A percentile compares a stretch with the other conserved stretches of the same genome.
phyloP scores from a whole-genome alignment of 2,888 invertebrate genomes.

The Diaperis boleti region DNA sequence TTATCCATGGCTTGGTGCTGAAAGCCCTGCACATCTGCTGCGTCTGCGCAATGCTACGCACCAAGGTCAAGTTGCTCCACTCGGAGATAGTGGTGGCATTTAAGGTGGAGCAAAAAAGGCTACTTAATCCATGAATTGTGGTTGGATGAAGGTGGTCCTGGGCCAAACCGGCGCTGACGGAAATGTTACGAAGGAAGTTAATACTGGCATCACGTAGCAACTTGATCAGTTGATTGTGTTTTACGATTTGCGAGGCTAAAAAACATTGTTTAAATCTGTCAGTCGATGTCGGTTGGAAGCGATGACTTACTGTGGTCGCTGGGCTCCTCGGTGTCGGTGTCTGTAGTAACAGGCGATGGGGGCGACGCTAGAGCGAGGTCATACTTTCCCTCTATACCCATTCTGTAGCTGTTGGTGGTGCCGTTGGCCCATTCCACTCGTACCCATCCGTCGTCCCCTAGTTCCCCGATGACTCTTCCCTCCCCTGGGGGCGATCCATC shows the following conservation, averaged over 20 bases:
- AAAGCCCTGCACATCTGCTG: constrained; percentile 75
- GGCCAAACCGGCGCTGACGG: constrained; percentile 77
- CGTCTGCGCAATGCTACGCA: constrained; percentile 76
- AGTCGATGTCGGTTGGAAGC: neutral
- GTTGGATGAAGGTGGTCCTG: constrained; percentile 73
- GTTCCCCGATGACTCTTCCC: constrained; percentile 93
- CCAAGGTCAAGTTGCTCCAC: constrained; percentile 82
- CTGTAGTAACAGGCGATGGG: constrained; percentile 82
- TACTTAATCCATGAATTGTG: constrained; percentile 68
- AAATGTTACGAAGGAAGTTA: constrained; percentile 74
- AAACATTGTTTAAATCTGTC: constrained; percentile 22
- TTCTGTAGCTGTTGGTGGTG: constrained; percentile 94
- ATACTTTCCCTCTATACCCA: constrained; percentile 97
- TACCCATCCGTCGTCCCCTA: constrained; percentile 91
- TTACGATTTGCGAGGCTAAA: constrained; percentile 59
- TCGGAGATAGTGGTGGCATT: constrained; percentile 67
- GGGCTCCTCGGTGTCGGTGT: constrained; percentile 71
- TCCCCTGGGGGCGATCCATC: constrained; percentile 92
- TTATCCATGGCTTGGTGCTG: constrained; percentile 80
- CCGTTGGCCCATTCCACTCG: constrained; percentile 96
- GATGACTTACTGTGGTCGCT: constrained; percentile 67
- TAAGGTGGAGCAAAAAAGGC: constrained; percentile 67
- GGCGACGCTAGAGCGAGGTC: constrained; percentile 92
- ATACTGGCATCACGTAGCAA: constrained; percentile 76
- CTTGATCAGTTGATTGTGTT: constrained; percentile 77